These are phyloP conservation scores for Rattus rattus DNA, from an alignment of 2,113 vertebrate genomes.

Conservation along the genomic window DNA sequence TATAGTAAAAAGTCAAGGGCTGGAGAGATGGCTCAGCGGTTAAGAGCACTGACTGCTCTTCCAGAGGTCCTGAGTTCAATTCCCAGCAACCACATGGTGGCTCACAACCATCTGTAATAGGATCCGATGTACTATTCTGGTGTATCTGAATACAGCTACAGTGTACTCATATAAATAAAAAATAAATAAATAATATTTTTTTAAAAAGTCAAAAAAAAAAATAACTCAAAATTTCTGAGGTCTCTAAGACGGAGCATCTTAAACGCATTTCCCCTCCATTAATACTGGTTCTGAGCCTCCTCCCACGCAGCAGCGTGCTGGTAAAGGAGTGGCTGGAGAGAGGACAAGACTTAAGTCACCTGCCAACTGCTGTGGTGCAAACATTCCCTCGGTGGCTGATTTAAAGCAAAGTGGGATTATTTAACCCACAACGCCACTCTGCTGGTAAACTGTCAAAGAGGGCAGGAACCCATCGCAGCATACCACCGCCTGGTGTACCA, in stretches of 20 bases:
- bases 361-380: slow-evolving; percentile 56
- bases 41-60: no score
- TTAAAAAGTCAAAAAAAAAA: no score
- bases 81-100: no score
- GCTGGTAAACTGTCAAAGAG: neutral
- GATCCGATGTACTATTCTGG: no score
- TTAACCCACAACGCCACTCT: neutral
- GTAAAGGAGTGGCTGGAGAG: neutral
- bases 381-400: neutral
- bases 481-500: neutral
- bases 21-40: no score
- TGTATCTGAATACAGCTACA: no score
- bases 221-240: neutral
- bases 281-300: neutral
- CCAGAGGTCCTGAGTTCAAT: no score
- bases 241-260: neutral
- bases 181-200: no score
- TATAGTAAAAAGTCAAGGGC: slow-evolving; percentile 27
- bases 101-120: no score
- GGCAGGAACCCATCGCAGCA: neutral
- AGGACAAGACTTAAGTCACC: neutral
- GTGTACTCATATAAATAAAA: no score
- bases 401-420: neutral
- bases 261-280: neutral
- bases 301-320: neutral